phyloP scores from a whole-genome alignment of 2,888 invertebrate species.

The Clusia tigrina region DNA sequence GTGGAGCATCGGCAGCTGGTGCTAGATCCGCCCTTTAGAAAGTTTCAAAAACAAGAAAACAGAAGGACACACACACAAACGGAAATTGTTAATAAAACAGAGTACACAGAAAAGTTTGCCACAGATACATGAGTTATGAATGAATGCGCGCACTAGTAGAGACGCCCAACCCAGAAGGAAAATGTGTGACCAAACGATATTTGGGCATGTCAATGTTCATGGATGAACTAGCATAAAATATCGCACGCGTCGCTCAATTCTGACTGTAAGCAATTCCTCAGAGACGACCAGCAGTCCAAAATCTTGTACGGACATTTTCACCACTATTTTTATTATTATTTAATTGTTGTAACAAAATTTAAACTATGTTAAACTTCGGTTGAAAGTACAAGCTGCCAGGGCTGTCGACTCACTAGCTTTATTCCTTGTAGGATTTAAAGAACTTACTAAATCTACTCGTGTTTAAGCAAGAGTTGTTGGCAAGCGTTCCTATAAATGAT shows the following conservation, averaged over 20 bases:
- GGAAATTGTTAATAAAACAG: background rate
- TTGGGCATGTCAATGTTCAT: background rate
- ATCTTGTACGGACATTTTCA: background rate
- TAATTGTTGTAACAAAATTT: background rate
- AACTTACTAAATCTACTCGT: background rate
- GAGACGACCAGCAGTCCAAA: background rate
- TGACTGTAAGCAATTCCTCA: background rate
- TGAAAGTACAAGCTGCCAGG: background rate
- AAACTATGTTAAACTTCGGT: background rate
- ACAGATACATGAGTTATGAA: background rate
- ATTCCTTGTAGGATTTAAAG: background rate
- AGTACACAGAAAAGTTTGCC: background rate
- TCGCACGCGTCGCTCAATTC: background rate
- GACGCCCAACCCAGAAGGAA: no score
- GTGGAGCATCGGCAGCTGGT: conserved; percentile 61
- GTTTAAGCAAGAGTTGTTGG: no score
- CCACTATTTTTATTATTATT: background rate
- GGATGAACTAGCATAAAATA: background rate
- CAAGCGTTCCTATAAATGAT: no score
- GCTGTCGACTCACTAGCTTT: background rate
- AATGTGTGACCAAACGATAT: no score
- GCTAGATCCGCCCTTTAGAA: conserved; percentile 60
- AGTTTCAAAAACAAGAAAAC: conserved; percentile 1
- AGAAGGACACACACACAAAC: conserved; percentile 11
- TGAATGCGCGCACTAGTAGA: no score